These are phyloP conservation scores for Drosophila busckii DNA, from an alignment of 1,140 invertebrate genomes.

Conservation along the genomic window DNA sequence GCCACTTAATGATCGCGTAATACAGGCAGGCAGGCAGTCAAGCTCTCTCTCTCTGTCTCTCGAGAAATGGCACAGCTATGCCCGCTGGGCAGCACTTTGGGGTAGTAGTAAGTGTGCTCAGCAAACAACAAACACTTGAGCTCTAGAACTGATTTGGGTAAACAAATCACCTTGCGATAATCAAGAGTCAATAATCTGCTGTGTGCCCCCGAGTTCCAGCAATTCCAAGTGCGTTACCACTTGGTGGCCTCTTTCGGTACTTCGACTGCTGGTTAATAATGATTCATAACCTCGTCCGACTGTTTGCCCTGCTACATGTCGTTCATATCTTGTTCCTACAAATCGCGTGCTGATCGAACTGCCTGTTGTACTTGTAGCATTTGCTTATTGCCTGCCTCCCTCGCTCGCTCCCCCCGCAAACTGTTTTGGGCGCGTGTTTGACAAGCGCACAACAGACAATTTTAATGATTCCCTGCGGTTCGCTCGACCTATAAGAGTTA, in stretches of 20 bases:
- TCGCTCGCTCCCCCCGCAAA: neutral
- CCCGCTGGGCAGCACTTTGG: constrained; percentile 13
- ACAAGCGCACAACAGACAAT: constrained; percentile 68
- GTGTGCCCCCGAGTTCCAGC: constrained; percentile 6
- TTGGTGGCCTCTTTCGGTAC: constrained; percentile 26
- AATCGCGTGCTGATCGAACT: constrained; percentile 70
- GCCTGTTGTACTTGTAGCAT: constrained; percentile 17
- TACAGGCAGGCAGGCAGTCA: constrained; percentile 38
- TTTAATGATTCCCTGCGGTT: constrained; percentile 72
- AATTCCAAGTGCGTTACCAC: constrained; percentile 3
- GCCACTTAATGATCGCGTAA: constrained; percentile 54
- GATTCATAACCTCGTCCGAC: constrained; percentile 57
- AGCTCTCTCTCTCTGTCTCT: too few species aligned
- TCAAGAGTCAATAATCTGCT: constrained; percentile 61
- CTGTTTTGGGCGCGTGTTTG: constrained; percentile 46
- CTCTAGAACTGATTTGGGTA: constrained; percentile 27
- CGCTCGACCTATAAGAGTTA: constrained; percentile 55
- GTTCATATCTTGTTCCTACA: constrained; percentile 72
- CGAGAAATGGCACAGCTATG: constrained; percentile 58
- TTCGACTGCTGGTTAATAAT: constrained; percentile 56
- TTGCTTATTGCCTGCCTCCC: constrained; percentile 4
- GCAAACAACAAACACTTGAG: constrained; percentile 56
- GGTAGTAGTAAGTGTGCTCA: constrained; percentile 35
- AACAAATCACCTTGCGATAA: constrained; percentile 59
- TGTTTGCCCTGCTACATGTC: too few species aligned